Evolutionary conservation across 2,113 vertebrate species (phyloP).

Genomic region (Nycticebus coucang): DNA sequence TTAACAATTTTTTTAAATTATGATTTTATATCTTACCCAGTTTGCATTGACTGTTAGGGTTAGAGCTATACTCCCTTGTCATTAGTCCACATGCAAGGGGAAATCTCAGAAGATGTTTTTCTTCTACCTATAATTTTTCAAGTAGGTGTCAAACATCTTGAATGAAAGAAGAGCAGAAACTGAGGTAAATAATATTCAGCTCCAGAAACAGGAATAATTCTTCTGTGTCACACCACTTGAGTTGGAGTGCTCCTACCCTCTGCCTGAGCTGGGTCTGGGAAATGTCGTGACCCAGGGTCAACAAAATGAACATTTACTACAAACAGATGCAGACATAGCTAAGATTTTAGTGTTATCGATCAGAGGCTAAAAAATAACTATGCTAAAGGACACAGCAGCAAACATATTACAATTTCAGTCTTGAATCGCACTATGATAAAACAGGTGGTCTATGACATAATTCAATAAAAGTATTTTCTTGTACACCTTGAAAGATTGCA

Average conservation of each 20-base stretch:
- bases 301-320: not conserved
- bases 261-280: not conserved
- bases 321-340: not conserved
- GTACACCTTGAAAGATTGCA: not conserved
- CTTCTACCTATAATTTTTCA: not conserved
- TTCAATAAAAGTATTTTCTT: not conserved
- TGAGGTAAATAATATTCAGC: not conserved
- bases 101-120: not conserved
- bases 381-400: not conserved
- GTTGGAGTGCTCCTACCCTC: not conserved
- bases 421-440: not conserved
- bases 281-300: not conserved
- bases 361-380: not conserved
- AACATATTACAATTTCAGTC: not conserved
- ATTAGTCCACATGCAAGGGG: not conserved
- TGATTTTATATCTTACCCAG: not conserved
- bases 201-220: not conserved
- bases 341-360: not conserved
- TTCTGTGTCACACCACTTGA: not conserved
- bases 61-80: not conserved
- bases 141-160: not conserved
- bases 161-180: not conserved
- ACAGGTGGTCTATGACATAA: not conserved
- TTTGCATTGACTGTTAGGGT: not conserved
- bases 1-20: not conserved